phyloP scores from a whole-genome alignment of 2,797 vertebrate genomes.

The Bryconaethiops microstoma region DNA sequence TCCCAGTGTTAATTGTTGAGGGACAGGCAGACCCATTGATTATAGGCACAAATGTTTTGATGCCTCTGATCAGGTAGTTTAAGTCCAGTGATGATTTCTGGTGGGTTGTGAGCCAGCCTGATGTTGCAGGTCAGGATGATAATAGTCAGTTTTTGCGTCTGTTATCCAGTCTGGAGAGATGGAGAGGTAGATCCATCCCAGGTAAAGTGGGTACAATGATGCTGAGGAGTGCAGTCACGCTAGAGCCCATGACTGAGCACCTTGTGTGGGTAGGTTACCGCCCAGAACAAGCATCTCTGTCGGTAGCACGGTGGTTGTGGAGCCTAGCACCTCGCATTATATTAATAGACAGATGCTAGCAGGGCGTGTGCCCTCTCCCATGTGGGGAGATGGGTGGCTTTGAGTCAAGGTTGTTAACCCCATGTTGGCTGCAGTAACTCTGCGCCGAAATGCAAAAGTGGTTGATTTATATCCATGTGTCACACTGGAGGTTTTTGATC shows the following conservation, averaged over 20 bases:
- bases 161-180: no score
- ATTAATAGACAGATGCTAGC: neutral
- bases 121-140: rapidly evolving
- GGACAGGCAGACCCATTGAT: constrained; percentile 19
- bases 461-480: constrained; percentile 23
- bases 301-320: neutral
- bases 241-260: no score
- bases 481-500: no score
- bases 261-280: no score
- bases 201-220: no score
- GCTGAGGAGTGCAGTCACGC: no score
- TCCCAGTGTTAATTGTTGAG: constrained; percentile 29
- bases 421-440: neutral
- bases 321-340: neutral
- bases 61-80: constrained; percentile 5
- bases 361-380: constrained; percentile 7
- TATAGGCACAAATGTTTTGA: neutral
- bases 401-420: no score
- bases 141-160: neutral
- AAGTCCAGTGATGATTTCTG: neutral
- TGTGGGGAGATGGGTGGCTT: constrained; percentile 16
- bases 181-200: no score
- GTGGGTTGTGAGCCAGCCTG: neutral
- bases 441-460: constrained; percentile 28
- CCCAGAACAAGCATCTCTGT: neutral